Percentiles rank a stretch among this genome's conserved stretches.
These are phyloP conservation scores for Linurgus olivaceus DNA, from an alignment of 2,797 vertebrate species.

Conservation along the genomic window DNA sequence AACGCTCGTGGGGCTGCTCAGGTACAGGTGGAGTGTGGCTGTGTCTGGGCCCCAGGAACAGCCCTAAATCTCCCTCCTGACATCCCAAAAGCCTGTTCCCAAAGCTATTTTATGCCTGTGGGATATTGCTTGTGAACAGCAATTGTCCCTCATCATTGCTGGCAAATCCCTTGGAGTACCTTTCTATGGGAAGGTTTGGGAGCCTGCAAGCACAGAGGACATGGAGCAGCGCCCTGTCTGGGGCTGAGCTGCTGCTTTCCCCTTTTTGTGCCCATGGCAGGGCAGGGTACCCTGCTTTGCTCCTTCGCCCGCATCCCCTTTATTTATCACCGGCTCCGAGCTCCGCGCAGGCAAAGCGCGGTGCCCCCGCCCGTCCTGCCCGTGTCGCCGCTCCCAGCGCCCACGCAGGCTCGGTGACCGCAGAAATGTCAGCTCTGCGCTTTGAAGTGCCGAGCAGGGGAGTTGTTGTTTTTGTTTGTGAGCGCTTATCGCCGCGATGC, in stretches of 20 bases:
- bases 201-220: background rate
- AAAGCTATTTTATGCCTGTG: background rate
- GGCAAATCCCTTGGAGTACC: background rate
- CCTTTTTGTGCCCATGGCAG: fast-evolving
- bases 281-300: background rate
- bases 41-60: background rate
- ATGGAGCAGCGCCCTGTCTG: fast-evolving
- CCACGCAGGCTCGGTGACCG: background rate
- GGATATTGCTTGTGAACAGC: background rate
- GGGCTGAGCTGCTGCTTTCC: background rate
- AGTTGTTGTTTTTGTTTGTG: conserved; percentile 84
- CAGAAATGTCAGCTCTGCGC: conserved; percentile 73
- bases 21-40: fast-evolving
- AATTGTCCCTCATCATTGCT: background rate
- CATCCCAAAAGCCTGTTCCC: fast-evolving
- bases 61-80: background rate
- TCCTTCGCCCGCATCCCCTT: background rate
- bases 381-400: background rate
- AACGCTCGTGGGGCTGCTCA: fast-evolving
- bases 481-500: conserved; percentile 76
- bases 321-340: fast-evolving
- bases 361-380: background rate
- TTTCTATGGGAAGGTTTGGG: background rate
- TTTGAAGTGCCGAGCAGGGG: conserved; percentile 84
- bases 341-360: background rate